A percentile compares a stretch with the other conserved stretches of the same genome.
Evolutionary conservation across 1,140 invertebrate genomes (phyloP).

Genomic region (Meloidogyne hapla): DNA sequence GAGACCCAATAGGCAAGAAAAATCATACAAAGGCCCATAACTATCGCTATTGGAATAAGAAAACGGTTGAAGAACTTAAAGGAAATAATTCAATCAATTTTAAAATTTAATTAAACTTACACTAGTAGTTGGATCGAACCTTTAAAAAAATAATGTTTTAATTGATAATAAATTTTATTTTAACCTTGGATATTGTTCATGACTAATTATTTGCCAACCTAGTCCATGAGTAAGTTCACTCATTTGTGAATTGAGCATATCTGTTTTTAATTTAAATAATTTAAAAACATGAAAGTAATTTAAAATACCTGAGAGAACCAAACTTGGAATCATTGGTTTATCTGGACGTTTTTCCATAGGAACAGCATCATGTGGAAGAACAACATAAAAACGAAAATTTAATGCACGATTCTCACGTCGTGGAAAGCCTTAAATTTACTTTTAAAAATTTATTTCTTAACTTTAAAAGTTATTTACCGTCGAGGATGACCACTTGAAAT

Average conservation of each 20-base stretch:
- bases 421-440: slow-evolving; percentile 26
- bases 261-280: slow-evolving; percentile 23
- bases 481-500: slow-evolving; percentile 47
- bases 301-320: slow-evolving; percentile 38
- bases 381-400: slow-evolving; percentile 51
- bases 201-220: slow-evolving; percentile 47
- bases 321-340: slow-evolving; percentile 40
- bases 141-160: neutral
- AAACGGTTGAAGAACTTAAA: slow-evolving; percentile 43
- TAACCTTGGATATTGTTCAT: slow-evolving; percentile 50
- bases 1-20: slow-evolving; percentile 53
- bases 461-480: slow-evolving; percentile 8
- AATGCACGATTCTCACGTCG: slow-evolving; percentile 36
- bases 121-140: neutral
- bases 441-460: neutral
- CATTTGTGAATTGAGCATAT: slow-evolving; percentile 46
- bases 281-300: neutral
- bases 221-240: slow-evolving; percentile 47
- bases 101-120: neutral
- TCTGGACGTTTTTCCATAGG: slow-evolving; percentile 41
- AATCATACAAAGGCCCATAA: slow-evolving; percentile 49
- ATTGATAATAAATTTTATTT: neutral
- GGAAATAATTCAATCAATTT: neutral
- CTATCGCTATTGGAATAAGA: slow-evolving; percentile 41
- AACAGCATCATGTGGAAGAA: slow-evolving; percentile 44